These are phyloP conservation scores for Muscicapa comitata DNA, from an alignment of 2,797 vertebrate species.

Conservation along the genomic window DNA sequence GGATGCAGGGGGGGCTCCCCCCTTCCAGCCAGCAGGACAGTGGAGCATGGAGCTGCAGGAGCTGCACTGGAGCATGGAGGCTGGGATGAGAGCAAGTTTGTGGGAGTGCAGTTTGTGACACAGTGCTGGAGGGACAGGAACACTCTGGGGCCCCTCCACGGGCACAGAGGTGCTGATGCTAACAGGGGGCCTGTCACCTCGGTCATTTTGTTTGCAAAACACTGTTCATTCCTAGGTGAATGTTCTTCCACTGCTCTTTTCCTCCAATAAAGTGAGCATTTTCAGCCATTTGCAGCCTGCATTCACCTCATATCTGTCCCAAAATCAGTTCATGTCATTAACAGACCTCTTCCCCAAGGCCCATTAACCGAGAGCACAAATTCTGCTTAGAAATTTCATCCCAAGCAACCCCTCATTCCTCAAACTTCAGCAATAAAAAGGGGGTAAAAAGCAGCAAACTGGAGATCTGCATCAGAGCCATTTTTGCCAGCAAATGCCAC, in stretches of 20 bases:
- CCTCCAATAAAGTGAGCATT: neutral
- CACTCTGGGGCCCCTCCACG: neutral
- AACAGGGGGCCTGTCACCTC: neutral
- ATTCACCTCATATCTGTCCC: neutral
- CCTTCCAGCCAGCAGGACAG: conserved; percentile 1
- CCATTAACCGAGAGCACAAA: neutral
- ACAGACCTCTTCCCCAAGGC: neutral
- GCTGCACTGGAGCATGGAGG: conserved; percentile 43
- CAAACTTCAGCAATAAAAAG: neutral
- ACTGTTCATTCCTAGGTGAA: neutral
- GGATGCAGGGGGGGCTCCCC: neutral
- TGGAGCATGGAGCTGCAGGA: conserved; percentile 51
- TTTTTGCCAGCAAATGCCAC: neutral
- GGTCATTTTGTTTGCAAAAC: neutral
- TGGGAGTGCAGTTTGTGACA: conserved; percentile 65
- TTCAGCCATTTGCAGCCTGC: neutral
- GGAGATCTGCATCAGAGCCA: neutral
- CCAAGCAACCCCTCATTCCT: neutral
- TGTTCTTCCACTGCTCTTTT: neutral
- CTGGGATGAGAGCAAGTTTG: conserved; percentile 50
- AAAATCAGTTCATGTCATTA: neutral
- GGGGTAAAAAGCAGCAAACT: neutral
- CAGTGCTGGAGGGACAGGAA: conserved; percentile 40
- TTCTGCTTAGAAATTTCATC: neutral
- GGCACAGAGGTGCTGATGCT: neutral